Evolutionary conservation across 2,113 vertebrate genomes (phyloP).

Genomic region (Tenrec ecaudatus): DNA sequence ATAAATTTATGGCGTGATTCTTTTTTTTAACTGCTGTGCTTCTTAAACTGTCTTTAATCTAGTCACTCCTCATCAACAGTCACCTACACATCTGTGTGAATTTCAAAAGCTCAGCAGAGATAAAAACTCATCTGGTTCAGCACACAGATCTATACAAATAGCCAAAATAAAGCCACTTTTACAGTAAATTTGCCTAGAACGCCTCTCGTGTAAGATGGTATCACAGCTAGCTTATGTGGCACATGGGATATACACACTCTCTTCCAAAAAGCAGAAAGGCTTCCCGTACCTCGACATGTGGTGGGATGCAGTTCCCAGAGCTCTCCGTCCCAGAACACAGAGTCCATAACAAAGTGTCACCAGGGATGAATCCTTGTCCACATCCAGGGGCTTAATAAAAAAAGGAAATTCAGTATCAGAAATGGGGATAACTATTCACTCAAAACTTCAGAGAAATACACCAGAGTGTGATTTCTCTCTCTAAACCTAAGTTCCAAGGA

Average conservation of each 20-base stretch:
- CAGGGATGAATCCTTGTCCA: constrained; percentile 95
- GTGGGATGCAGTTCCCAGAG: constrained; percentile 97
- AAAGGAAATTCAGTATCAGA: constrained; percentile 1
- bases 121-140: no score
- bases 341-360: constrained; percentile 97
- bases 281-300: constrained; percentile 97
- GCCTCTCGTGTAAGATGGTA: neutral
- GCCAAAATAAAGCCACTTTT: constrained; percentile 29
- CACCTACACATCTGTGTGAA: neutral
- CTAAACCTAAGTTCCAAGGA: constrained; percentile 43
- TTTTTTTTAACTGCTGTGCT: neutral
- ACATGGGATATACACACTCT: neutral
- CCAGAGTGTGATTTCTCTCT: neutral
- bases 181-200: constrained; percentile 35
- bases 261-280: constrained; percentile 29
- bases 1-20: neutral
- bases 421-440: constrained; percentile 9
- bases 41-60: constrained; percentile 37
- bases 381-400: constrained; percentile 91
- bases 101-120: constrained; percentile 58
- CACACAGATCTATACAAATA: neutral
- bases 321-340: constrained; percentile 97
- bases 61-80: constrained; percentile 24
- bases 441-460: neutral
- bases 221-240: neutral